Evolutionary conservation across 2,797 vertebrate species (phyloP).

Genomic region (Xenopus petersii): DNA sequence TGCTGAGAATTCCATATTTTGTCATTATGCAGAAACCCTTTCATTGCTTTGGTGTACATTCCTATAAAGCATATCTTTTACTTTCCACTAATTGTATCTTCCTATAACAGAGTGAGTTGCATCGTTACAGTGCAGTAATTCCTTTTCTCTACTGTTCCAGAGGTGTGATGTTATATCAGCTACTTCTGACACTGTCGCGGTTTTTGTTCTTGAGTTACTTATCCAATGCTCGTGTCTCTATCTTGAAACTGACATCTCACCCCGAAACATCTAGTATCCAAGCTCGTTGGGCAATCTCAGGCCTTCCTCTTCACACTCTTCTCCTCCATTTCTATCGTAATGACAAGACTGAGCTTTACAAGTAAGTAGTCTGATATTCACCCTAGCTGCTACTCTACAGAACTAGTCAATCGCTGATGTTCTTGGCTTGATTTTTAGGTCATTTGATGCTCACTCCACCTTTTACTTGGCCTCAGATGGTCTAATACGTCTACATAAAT

Average conservation of each 20-base stretch:
- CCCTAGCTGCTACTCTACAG: background rate
- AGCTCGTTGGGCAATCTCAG: conserved; percentile 83
- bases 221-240: conserved; percentile 72
- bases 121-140: background rate
- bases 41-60: too few species aligned
- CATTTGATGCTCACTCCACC: conserved; percentile 86
- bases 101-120: too few species aligned
- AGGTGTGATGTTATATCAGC: conserved; percentile 71
- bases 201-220: conserved; percentile 77
- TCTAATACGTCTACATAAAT: conserved; percentile 80
- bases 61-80: too few species aligned
- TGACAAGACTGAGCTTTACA: conserved; percentile 79
- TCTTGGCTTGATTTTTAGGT: conserved; percentile 58
- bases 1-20: too few species aligned
- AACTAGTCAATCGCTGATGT: background rate
- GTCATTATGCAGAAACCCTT: too few species aligned
- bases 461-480: conserved; percentile 84
- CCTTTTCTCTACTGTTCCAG: conserved; percentile 55
- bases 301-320: conserved; percentile 74
- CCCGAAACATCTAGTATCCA: conserved; percentile 80
- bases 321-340: conserved; percentile 77
- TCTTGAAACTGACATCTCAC: conserved; percentile 86
- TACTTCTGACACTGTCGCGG: conserved; percentile 71
- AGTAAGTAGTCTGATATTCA: conserved; percentile 59
- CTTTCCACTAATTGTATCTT: too few species aligned